Base-by-base conservation (phyloP, 2,888 invertebrate genomes). In the Tenthredo mesomela region DNA sequence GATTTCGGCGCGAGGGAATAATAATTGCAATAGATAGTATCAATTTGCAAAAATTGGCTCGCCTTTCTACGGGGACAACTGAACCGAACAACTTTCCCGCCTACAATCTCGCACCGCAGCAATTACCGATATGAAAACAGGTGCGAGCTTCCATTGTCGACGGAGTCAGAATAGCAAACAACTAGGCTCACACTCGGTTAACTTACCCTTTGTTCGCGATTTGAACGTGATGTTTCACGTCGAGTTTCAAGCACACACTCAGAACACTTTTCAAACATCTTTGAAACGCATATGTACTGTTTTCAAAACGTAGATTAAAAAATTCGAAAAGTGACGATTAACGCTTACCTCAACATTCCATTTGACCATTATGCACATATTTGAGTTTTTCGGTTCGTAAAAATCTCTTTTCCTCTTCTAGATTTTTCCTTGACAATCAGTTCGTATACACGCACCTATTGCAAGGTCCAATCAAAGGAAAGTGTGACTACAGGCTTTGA, bases 31-130 rank as follows among this genome's bases (percentile, higher is more conserved):
- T 67, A 67, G 40, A 43, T 73, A 43, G 71, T 73, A 40, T 77
- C 50, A 77, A 54, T 77, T 77, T 88, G 86, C 85, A 86, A 88
- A 88, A 88, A 85, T 86, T 85, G 88, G 89, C 87, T 88, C 88
- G 87, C 88, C 89, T 89, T 89, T 91, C 89, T 88, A 89, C 86
- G 75, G 84, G 85, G 88, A 89, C 88, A 89, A 88, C 88, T 88
- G 33, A 61, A 88, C 87, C 88, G 86, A 88, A 88, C 89, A 89
- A 90, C 91, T 91, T 91, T 91, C 90, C 91, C 89, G 90, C 90
- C 90, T 90, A 90, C 90, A 85, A 88, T 88, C 87, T 87, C 87
- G 77, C 10, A 54, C 47, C 77, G 29, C 15, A 9, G 77, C 77
- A 54, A 77, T 77, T 54, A 54, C 77, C 54, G 9, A 77, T 77